Conservation (phyloP, 2,797 vertebrate genomes). For the Oryzias sinensis region DNA sequence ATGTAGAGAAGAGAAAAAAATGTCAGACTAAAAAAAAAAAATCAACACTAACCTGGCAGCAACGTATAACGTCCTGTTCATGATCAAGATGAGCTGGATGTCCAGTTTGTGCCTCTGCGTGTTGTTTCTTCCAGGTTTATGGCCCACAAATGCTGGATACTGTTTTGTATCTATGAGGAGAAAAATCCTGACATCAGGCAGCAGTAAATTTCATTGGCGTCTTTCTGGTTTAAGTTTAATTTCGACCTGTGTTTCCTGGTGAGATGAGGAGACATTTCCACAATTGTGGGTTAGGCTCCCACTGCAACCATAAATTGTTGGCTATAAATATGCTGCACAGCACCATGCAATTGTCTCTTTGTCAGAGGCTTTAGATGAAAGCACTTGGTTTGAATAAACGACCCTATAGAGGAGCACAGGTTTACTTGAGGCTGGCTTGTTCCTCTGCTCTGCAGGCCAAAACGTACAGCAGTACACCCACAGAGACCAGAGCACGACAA, state of each 20-base stretch:
- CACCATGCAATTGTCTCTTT: conserved; percentile 48
- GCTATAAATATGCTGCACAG: conserved; percentile 36
- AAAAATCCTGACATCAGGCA: conserved; percentile 6
- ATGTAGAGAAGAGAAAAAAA: conserved; percentile 3
- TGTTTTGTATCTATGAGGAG: conserved; percentile 90
- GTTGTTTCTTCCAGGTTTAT: conserved; percentile 96
- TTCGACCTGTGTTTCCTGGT: conserved; percentile 16
- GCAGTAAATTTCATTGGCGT: conserved; percentile 8
- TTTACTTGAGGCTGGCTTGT: conserved; percentile 36
- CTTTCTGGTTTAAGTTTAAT: conserved; percentile 21
- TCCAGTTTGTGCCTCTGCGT: conserved; percentile 96
- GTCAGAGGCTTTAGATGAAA: conserved; percentile 60
- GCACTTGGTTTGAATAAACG: conserved; percentile 50
- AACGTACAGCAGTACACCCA: conserved; percentile 31
- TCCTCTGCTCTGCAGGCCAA: conserved; percentile 31
- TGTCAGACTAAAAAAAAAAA: neutral
- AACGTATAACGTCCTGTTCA: conserved; percentile 94
- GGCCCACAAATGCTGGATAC: conserved; percentile 97
- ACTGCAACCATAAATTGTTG: conserved; percentile 40
- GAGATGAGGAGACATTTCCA: conserved; percentile 29
- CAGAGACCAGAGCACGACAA: conserved; percentile 31
- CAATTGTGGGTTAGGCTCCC: conserved; percentile 33
- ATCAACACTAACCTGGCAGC: conserved; percentile 87
- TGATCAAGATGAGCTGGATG: conserved; percentile 94
- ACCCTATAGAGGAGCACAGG: conserved; percentile 37